Base-by-base conservation (phyloP, 1,140 invertebrate species). In the Apocrypta bakeri region DNA sequence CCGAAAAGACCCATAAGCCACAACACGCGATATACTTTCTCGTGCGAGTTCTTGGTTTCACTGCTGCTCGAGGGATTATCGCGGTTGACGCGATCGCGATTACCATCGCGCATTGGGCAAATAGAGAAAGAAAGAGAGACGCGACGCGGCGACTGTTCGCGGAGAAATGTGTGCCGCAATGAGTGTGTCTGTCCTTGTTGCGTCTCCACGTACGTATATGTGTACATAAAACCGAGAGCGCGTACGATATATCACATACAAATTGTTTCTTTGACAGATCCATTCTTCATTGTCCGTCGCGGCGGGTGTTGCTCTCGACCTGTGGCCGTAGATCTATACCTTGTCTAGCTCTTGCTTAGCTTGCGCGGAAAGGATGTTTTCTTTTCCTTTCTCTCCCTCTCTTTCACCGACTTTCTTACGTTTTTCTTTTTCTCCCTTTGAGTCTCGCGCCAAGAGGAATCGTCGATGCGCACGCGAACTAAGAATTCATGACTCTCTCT, bases 261-360 rank as follows among this genome's bases (percentile, higher is more conserved):
- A 82, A 82, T 82, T 77, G 74, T 82, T 78, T 78, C 81, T 82
- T 78, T 64, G 81, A 82, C 68, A 66, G 63, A 42, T 84, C 75
- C 64, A 78, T 84, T 84, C 76, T 69, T 84, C 75, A 81, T 75
- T 61, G 73, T 69, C 71, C 61, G 42, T 73, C 17, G n/a, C n/a
- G 42, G 68, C 31, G 25, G 0, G 76, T n/a, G 64, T 29, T 42
- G 63, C 63, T 56, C 48, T 56, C 48, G 48, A 56, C 48, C 48
- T 33, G 7, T 33, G 17, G 25, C 40, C 31, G 76, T 21, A 64
- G 29, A 7, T 31, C 29, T 33, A 21, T 71, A 8, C 12, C 31
- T 12, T 12, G 74, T 64, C 29, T 37, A 33, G 25, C 21, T 64
- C n/a, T 76, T 29, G 21, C 48, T 56, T n/a, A n/a, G 33, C 33